Percentiles rank a stretch among this genome's conserved stretches.
Conservation (phyloP, 2,888 invertebrate genomes). For the Stenotaenia linearis region DNA sequence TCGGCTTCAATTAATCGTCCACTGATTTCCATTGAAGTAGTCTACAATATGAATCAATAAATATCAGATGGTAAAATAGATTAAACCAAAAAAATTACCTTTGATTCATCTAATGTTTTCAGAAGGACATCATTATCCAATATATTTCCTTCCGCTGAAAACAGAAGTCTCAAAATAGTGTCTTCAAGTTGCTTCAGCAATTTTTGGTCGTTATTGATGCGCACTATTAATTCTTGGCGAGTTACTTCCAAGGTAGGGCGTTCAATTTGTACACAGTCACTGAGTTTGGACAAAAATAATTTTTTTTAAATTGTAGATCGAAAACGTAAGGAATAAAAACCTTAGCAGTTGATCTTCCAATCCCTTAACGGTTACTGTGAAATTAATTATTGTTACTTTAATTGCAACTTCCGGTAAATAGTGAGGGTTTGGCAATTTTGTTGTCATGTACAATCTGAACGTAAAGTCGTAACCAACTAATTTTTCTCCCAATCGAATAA, state of each 20-base stretch:
- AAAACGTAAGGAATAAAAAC: too few relatives aligned
- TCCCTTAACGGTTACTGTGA: constrained; percentile 80
- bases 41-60: constrained; percentile 39
- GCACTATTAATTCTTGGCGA: constrained; percentile 47
- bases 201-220: constrained; percentile 49
- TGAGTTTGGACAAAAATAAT: constrained; percentile 38
- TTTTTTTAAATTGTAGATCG: background rate
- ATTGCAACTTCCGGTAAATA: constrained; percentile 90
- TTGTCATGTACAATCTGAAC: constrained; percentile 89
- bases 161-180: constrained; percentile 48
- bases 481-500: constrained; percentile 84
- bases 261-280: constrained; percentile 48
- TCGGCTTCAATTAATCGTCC: constrained; percentile 48
- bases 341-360: constrained; percentile 84
- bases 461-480: constrained; percentile 80
- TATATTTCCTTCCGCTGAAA: constrained; percentile 50
- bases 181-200: constrained; percentile 49
- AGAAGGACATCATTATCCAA: constrained; percentile 50
- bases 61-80: background rate
- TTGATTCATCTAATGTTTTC: constrained; percentile 49
- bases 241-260: constrained; percentile 50
- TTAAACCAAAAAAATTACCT: constrained; percentile 45
- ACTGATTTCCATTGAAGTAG: constrained; percentile 48
- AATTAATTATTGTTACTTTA: constrained; percentile 79
- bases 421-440: constrained; percentile 87